Base-by-base conservation (phyloP, 2,888 invertebrate genomes). In the Diplazon laetatorius region DNA sequence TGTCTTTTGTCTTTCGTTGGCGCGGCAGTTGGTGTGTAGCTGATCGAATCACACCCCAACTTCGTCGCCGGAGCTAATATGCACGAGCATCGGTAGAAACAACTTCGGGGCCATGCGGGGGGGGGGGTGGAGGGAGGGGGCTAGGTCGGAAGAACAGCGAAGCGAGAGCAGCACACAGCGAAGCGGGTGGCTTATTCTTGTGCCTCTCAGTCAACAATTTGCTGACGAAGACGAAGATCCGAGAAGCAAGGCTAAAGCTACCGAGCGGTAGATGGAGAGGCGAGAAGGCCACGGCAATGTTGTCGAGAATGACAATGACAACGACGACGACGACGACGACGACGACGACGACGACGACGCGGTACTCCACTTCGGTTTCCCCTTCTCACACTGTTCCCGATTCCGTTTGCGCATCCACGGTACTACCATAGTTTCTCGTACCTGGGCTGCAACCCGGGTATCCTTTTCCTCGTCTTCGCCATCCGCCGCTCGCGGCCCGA, bases 11-110 rank as follows among this genome's bases (percentile, higher is more conserved):
- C 71, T 39, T 20, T 55, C 18, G 25, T 71, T 50, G 52, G 14
- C 16, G 9, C 6, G 37, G 52, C 68, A 71, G 78, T 48, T 46
- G 62, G 42, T 25, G 48, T 60, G 82, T 81, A 82, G 82, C 83
- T 87, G 84, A 86, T 87, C 86, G 82, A 85, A 86, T 86, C 83
- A 85, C 84, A 78, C 77, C 81, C 69, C 22, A 77, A 74, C 79
- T 75, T 79, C 79, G 55, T 79, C 76, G 62, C n/a, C n/a, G n/a
- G 59, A 69, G 68, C 71, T 65, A 70, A 76, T 42, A 35, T 59
- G 59, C 37, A 59, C 20, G 39, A 50, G 48, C 14, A 59, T 44
- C 44, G 39, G 55, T 50, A 60, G 30, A 39, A 65, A 55, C 65
- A 30, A 44, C 48, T 39, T n/a, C n/a, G n/a, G n/a, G n/a, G n/a